Evolutionary conservation across 2,888 invertebrate species (phyloP), one percentile per base, ranked within the genome.

Genomic region (Lithodes maja): DNA sequence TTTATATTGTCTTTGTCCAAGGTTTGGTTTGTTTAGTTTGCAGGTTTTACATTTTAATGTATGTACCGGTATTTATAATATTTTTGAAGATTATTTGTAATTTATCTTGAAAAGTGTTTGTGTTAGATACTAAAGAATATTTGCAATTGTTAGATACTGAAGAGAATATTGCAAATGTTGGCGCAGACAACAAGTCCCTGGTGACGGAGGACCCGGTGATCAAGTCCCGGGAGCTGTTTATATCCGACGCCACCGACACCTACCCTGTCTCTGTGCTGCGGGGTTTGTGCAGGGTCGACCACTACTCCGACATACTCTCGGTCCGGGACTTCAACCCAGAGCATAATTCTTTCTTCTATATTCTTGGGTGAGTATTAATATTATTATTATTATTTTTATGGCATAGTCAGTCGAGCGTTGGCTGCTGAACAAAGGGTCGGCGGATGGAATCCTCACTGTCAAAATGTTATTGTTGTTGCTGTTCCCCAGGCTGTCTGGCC

Each of bases 311-410:
- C 93, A 93, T 95, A 86, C 93, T 93, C 91, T 93, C 94, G 85
- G 94, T 93, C 77, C 93, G 93, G 89, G 93, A 93, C 87, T 94
- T 94, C 92, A 93, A 93, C 90, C 94, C 94, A 15, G 93, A 93
- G 86, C 93, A 93, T 83, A 94, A 95, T 93, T 93, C 94, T 75
- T 95, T 95, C 93, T 95, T 95, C 93, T 95, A 94, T 93, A 94
- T 95, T 86, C 93, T 95, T 33, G 91, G 91, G 91, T 91, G 69
- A 87, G 86, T 71, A 3, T 61, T 61, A 61, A 7, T 61, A 61
- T 61, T 61, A 61, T 61, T 61, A 61, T 61, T 61, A 61, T 61
- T 61, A 61, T 61, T 61, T 7, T 61, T 61, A 61, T 61, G 5
- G 33, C 33, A 33, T 33, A 33, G 33, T 33, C 33, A 33, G 33